Conservation (phyloP, 2,113 vertebrate genomes). For the Paramormyrops kingsleyae region DNA sequence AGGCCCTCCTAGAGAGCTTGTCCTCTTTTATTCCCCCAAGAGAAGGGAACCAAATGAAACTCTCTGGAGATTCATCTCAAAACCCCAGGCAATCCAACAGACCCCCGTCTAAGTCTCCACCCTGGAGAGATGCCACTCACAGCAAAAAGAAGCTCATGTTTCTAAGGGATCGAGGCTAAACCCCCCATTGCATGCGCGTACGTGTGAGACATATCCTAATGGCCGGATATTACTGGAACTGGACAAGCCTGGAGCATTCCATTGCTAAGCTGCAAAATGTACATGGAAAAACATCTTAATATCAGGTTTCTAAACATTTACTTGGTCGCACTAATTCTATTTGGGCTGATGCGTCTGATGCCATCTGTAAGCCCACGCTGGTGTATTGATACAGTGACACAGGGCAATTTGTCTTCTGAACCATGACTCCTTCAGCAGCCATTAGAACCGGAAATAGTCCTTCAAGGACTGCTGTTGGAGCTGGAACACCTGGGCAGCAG, state of each 20-base stretch:
- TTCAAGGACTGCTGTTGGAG: not conserved
- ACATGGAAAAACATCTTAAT: conserved; percentile 6
- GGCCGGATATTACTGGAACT: conserved; percentile 15
- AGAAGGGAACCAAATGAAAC: not conserved
- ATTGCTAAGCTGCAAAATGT: conserved; percentile 1
- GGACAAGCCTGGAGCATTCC: not conserved
- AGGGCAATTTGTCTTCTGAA: not conserved
- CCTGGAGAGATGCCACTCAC: not conserved
- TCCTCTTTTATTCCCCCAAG: not conserved
- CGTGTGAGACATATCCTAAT: conserved; percentile 6
- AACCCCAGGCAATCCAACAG: not conserved
- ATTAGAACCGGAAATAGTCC: not conserved
- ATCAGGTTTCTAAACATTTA: not conserved
- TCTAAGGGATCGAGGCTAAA: not conserved
- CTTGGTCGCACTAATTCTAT: not conserved
- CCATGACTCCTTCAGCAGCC: not conserved
- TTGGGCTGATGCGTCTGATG: not conserved
- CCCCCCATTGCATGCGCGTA: not conserved
- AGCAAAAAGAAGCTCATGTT: not conserved
- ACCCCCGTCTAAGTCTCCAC: not conserved
- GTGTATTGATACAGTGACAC: not conserved
- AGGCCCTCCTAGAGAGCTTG: not conserved
- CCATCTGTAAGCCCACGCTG: not conserved
- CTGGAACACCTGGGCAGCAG: not conserved
- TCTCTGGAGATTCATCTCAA: not conserved